Conservation (phyloP, 2,888 invertebrate genomes). For the Gortyna flavago region DNA sequence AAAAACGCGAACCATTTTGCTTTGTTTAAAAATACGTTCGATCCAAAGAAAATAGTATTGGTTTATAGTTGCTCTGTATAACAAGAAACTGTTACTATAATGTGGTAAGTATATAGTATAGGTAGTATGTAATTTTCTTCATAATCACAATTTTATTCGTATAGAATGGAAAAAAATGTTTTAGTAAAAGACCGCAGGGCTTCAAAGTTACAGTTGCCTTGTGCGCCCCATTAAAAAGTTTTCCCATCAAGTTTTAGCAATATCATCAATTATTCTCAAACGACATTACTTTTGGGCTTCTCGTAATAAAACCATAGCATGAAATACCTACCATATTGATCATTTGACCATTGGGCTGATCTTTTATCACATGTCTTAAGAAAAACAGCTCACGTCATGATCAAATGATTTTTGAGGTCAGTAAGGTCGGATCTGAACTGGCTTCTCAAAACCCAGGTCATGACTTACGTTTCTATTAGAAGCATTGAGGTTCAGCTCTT, state of each 20-base stretch:
- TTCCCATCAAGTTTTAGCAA: conserved; percentile 43
- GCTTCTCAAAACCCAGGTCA: not conserved
- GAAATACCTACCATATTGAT: not conserved
- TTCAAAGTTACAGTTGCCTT: conserved; percentile 15
- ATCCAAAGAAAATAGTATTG: not conserved
- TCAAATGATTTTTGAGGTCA: not conserved
- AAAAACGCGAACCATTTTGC: not conserved
- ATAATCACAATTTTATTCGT: not conserved
- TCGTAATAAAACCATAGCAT: not conserved
- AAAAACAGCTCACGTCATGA: not conserved
- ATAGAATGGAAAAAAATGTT: not conserved
- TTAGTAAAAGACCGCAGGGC: conserved; percentile 9
- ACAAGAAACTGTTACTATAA: not conserved
- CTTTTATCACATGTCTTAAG: not conserved
- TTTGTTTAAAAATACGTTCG: not conserved
- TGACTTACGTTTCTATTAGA: not conserved
- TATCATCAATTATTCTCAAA: conserved; percentile 47
- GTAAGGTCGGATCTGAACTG: not conserved
- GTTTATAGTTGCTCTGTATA: not conserved
- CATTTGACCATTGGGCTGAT: not conserved
- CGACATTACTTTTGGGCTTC: conserved; percentile 6
- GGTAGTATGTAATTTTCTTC: not conserved
- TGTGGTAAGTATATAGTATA: no score
- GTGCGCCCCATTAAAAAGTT: conserved; percentile 33
- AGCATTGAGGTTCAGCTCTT: not conserved